Base-by-base conservation (phyloP, 2,797 vertebrate genomes). In the Syndactyla subalaris region DNA sequence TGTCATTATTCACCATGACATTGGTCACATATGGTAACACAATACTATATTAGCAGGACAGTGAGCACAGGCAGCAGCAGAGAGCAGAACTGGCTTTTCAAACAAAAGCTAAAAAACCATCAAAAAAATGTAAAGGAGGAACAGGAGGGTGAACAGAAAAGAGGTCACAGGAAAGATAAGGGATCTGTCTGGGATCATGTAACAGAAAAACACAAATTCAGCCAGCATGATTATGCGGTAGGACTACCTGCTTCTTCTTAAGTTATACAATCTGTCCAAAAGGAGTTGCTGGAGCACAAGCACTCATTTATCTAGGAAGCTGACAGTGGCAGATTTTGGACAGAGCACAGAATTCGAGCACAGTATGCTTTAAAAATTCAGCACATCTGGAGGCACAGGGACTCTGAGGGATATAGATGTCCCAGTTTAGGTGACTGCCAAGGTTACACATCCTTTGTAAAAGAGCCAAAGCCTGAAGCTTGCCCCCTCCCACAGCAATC, bases 341-440 rank as follows among this genome's bases (percentile, higher is more conserved):
- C 46, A 91, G 38, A 19, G 52, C n/a, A 79, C 18, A 27, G 57
- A 90, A 76, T 10, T 71, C 71, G 67, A 82, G 45, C 4, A 6
- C 32, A 83, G 55, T 36, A 36, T 81, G 62, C 66, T 83, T 92
- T 84, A 84, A 96, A 93, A 91, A 81, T 55, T 78, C 38, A 72
- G 38, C 39, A 66, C 24, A 84, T 66, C 73, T 86, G 39, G 55
- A 80, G 49, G 63, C 48, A 90, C 29, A 57, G 41, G 49, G 63
- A 76, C 75, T 76, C 27, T 23, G 27, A 78, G 39, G 30, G 29
- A 78, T 16, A 80, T 14, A 88, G 17, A 74, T 38, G 24, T 27
- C 51, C 63, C 67, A 49, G 22, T 19, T 77, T 71, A 89, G 54
- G 61, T 58, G 36, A 80, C 32, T 67, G 39, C 52, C 67, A 78